Base-by-base conservation (phyloP, 2,888 invertebrate genomes). In the Chalcosyrphus nemorum region DNA sequence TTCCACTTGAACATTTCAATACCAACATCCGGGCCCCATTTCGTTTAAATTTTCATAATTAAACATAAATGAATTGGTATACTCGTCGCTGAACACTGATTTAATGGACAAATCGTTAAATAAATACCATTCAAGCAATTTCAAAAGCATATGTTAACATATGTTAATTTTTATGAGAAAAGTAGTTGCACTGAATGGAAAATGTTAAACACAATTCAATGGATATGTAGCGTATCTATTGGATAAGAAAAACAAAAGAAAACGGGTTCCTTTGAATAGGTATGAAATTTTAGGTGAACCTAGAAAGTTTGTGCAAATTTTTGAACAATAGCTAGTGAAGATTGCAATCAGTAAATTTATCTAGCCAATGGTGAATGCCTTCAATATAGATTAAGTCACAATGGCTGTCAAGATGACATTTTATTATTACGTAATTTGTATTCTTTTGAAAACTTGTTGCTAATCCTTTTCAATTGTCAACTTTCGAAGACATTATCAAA, bases 1-100 rank as follows among this genome's bases (percentile, higher is more conserved):
- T 59, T 41, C 59, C 41, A n/a, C 24, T 35, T 11, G 27, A 59
- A 59, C 41, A 27, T 13, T 13, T 59, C 27, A 50, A 27, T n/a
- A 27, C 7, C 24, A 27, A 13, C 24, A 27, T 50, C 50, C 24
- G 50, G 24, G n/a, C 2, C n/a, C 13, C 24, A 27, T 24, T 50
- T 50, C n/a, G 27, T 50, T 24, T 13, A 50, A 50, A 50, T 50
- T 24, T 50, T 50, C 27, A 24, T 45, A 47, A 13, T 50, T 50
- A 24, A 47, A 9, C 47, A 47, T 21, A 47, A 50, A 50, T 50
- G 21, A 50, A 50, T 13, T 50, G 50, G n/a, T 24, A 50, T 13
- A 35, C n/a, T n/a, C n/a, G n/a, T 21, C 21, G 2, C 11, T 7
- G 24, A 13, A 21, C 21, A 5, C 21, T 21, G 21, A 4, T 45